phyloP scores from a whole-genome alignment of 2,113 vertebrate species.

The Meriones unguiculatus region DNA sequence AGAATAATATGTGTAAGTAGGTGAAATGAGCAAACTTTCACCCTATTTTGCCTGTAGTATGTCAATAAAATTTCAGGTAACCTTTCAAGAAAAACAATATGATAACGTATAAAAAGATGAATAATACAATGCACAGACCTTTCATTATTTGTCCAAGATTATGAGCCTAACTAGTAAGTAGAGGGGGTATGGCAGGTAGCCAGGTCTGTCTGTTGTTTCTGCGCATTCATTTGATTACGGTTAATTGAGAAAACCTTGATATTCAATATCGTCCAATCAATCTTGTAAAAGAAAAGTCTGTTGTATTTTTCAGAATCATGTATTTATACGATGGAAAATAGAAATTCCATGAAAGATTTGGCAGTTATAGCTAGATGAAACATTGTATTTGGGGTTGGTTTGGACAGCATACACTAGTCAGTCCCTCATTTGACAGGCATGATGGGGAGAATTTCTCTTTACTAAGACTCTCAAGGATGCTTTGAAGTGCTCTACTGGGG shows the following conservation, averaged over 20 bases:
- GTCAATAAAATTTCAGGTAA: slow-evolving; percentile 44
- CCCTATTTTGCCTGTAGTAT: neutral
- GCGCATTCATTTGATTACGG: neutral
- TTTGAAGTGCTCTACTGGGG: slow-evolving; percentile 67
- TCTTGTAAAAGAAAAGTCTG: neutral
- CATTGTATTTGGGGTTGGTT: neutral
- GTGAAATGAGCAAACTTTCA: slow-evolving; percentile 15
- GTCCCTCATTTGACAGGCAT: slow-evolving; percentile 12
- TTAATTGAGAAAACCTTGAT: neutral
- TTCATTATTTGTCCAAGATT: neutral
- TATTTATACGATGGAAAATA: slow-evolving; percentile 15
- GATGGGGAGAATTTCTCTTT: slow-evolving; percentile 45
- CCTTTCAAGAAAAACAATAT: neutral
- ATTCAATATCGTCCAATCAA: neutral
- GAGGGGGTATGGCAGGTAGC: neutral
- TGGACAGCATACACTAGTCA: neutral
- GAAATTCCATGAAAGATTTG: neutral
- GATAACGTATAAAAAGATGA: neutral
- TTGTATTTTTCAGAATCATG: neutral
- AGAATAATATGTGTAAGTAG: neutral
- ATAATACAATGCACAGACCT: neutral
- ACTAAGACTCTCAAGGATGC: neutral
- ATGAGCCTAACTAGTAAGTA: neutral
- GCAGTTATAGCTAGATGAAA: neutral
- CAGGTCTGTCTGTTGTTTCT: neutral